Evolutionary conservation across 2,113 vertebrate species (phyloP).

Genomic region (Ornithorhynchus anatinus): DNA sequence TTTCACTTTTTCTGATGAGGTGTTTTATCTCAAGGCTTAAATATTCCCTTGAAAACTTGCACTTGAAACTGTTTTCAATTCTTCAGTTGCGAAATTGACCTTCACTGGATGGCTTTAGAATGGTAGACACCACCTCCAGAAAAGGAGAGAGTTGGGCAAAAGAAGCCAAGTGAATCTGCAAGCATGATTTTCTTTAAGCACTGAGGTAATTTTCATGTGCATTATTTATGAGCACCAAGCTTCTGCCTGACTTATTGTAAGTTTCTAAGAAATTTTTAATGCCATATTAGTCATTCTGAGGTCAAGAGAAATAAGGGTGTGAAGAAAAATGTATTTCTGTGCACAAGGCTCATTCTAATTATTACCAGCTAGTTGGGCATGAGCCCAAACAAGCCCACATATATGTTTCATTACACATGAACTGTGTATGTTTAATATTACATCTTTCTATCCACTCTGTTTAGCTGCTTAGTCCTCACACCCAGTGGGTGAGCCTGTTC

Average conservation of each 20-base stretch:
- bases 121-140: neutral
- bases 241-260: no score
- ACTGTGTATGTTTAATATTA: no score
- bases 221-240: neutral
- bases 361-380: no score
- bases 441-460: no score
- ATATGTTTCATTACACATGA: no score
- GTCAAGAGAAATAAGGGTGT: neutral
- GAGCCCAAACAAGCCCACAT: no score
- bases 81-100: neutral
- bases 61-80: neutral
- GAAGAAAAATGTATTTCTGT: no score
- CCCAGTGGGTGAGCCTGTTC: no score
- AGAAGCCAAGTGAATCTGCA: neutral
- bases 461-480: no score
- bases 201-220: neutral
- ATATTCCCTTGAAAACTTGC: slow-evolving; percentile 6
- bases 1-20: neutral
- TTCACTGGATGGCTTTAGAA: slow-evolving; percentile 23
- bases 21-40: neutral
- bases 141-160: neutral
- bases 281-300: neutral
- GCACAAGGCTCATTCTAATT: no score
- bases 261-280: neutral
- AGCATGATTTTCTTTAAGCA: neutral